A percentile compares a stretch with the other conserved stretches of the same genome.
Conservation (phyloP, 2,113 vertebrate species). For the Salvelinus namaycush region DNA sequence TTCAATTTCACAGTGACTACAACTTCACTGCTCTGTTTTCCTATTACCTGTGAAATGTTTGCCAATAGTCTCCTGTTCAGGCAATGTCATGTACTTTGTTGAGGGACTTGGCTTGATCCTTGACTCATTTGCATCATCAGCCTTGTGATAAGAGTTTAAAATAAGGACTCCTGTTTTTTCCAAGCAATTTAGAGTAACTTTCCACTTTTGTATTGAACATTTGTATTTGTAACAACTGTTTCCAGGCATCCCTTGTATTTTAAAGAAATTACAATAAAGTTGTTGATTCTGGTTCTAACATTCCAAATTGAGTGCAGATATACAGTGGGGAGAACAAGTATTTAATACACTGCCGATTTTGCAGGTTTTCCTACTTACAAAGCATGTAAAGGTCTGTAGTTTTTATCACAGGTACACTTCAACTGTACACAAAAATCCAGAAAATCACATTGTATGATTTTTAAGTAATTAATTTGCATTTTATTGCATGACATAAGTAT, state of each 20-base stretch:
- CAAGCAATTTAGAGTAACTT: conserved; percentile 1
- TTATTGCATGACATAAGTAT: too few relatives aligned
- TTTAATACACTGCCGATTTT: too few relatives aligned
- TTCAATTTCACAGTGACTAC: neutral
- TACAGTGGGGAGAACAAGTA: too few relatives aligned
- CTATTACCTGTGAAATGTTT: conserved; percentile 10
- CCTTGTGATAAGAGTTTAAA: conserved; percentile 5
- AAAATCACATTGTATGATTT: too few relatives aligned
- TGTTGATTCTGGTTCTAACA: neutral
- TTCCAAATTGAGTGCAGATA: too few relatives aligned
- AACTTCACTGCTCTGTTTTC: conserved; percentile 5
- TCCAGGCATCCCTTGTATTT: conserved; percentile 26
- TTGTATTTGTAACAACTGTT: conserved; percentile 35
- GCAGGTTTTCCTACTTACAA: too few relatives aligned
- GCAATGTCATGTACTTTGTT: conserved; percentile 18
- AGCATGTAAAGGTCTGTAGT: too few relatives aligned
- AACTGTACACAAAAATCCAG: too few relatives aligned
- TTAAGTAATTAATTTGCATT: too few relatives aligned
- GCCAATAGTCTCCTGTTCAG: neutral
- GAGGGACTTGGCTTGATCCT: conserved; percentile 9
- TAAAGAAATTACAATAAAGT: conserved; percentile 30
- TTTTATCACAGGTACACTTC: too few relatives aligned
- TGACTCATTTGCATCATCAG: neutral
- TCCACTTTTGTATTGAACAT: conserved; percentile 35
- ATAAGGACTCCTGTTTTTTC: conserved; percentile 17